Evolutionary conservation across 2,113 vertebrate genomes (phyloP).

Genomic region (Xyliphius kryptos): DNA sequence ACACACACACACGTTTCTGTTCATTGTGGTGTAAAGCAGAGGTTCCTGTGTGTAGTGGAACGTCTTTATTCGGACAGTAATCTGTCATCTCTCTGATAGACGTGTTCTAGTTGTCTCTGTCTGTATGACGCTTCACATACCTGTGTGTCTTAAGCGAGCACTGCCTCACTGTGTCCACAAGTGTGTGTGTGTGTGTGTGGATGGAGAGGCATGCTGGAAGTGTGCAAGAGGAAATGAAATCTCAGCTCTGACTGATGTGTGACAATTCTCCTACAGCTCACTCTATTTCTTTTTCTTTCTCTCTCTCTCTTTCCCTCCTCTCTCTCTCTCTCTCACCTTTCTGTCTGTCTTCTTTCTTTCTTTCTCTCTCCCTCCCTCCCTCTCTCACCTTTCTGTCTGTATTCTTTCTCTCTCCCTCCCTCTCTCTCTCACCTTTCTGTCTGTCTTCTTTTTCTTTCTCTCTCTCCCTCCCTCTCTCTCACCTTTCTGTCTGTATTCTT

Average conservation of each 20-base stretch:
- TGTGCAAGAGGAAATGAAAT: conserved; percentile 52
- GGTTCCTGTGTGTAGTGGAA: too few species aligned
- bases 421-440: too few species aligned
- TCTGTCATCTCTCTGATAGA: too few species aligned
- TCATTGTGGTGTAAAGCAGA: too few species aligned
- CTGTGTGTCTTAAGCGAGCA: conserved; percentile 34
- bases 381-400: neutral
- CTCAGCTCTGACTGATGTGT: conserved; percentile 53
- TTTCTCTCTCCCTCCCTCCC: neutral
- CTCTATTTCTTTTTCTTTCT: too few species aligned
- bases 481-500: too few species aligned
- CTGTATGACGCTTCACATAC: too few species aligned
- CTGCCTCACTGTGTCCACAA: conserved; percentile 9
- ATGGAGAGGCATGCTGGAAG: conserved; percentile 35
- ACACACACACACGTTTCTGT: too few species aligned
- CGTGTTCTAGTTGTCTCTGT: too few species aligned
- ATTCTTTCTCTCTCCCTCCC: neutral
- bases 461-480: too few species aligned
- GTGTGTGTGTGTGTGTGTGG: conserved; percentile 16
- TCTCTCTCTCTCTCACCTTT: neutral
- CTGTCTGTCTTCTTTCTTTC: neutral
- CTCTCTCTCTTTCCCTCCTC: neutral
- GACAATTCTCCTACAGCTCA: conserved; percentile 47
- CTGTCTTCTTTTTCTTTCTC: too few species aligned
- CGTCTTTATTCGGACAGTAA: too few species aligned